Evolutionary conservation across 2,113 vertebrate species (phyloP).

Genomic region (Calidris pygmaea): DNA sequence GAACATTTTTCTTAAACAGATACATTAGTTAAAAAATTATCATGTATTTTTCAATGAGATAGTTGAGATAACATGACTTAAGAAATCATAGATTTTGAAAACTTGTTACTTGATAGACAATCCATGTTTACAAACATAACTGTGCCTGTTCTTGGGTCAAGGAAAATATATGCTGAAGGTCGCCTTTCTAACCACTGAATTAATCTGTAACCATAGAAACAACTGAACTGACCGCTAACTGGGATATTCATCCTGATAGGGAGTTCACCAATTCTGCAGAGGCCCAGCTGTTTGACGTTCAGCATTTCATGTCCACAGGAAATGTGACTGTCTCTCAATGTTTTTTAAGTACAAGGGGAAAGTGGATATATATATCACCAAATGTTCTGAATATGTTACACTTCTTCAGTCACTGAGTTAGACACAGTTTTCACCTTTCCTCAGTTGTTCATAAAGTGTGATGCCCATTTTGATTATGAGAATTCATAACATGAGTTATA

Average conservation of each 20-base stretch:
- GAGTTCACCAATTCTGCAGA: not conserved
- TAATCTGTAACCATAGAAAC: constrained; percentile 44
- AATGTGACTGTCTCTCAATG: not conserved
- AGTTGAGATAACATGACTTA: not conserved
- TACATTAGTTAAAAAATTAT: not conserved
- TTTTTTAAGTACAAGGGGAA: not conserved
- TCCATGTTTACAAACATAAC: not conserved
- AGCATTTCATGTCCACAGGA: not conserved
- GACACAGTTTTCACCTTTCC: not conserved
- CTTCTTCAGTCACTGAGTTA: not conserved
- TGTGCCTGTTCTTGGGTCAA: not conserved
- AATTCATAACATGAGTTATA: not conserved
- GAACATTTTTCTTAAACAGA: not conserved
- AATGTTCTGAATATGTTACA: not conserved
- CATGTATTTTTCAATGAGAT: not conserved
- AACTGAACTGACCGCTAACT: not conserved
- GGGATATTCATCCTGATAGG: not conserved
- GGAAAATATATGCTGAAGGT: not conserved
- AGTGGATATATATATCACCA: not conserved
- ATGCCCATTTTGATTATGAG: not conserved
- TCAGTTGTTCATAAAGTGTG: not conserved
- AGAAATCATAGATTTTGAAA: not conserved
- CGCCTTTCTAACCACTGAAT: not conserved
- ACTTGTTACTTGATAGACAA: not conserved
- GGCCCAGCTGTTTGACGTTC: not conserved